phyloP scores from a whole-genome alignment of 2,113 vertebrate genomes.

The Eurystomus gularis region DNA sequence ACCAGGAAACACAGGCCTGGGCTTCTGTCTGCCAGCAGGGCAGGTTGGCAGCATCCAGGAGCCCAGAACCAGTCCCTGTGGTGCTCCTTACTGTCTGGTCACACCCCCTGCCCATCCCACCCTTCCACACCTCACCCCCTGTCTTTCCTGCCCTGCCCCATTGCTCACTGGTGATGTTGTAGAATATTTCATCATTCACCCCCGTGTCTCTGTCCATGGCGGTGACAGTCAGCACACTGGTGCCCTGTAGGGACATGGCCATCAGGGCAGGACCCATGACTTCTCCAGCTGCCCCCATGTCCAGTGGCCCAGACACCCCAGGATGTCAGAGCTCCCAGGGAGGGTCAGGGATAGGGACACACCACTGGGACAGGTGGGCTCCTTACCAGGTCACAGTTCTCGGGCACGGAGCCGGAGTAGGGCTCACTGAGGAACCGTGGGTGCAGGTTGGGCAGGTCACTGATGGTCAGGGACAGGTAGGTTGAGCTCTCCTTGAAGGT shows the following conservation, averaged over 20 bases:
- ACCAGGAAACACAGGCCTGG: not conserved
- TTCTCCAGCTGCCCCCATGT: not conserved
- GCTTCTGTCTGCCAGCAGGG: not conserved
- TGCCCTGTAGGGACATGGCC: not conserved
- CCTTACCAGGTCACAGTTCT: conserved; percentile 23
- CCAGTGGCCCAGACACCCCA: not conserved
- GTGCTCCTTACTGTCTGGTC: not conserved
- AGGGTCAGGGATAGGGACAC: not conserved
- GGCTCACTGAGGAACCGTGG: conserved; percentile 37
- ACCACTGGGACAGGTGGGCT: not conserved
- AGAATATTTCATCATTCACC: conserved; percentile 45
- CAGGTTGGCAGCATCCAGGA: not conserved
- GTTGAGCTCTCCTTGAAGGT: not conserved
- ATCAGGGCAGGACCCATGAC: not conserved
- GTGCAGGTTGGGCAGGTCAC: not conserved
- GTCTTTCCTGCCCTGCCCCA: not conserved
- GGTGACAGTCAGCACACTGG: not conserved
- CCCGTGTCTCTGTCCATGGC: conserved; percentile 40
- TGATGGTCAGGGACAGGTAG: conserved; percentile 14
- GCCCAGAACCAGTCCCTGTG: not conserved
- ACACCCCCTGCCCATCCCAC: not conserved
- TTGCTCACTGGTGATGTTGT: conserved; percentile 44
- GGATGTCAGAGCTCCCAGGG: not conserved
- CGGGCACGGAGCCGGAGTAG: not conserved
- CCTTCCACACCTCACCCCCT: not conserved